A percentile compares a stretch with the other conserved stretches of the same genome.
These are phyloP conservation scores for Heteromyza rotundicornis DNA, from an alignment of 2,888 invertebrate genomes.

Conservation along the genomic window DNA sequence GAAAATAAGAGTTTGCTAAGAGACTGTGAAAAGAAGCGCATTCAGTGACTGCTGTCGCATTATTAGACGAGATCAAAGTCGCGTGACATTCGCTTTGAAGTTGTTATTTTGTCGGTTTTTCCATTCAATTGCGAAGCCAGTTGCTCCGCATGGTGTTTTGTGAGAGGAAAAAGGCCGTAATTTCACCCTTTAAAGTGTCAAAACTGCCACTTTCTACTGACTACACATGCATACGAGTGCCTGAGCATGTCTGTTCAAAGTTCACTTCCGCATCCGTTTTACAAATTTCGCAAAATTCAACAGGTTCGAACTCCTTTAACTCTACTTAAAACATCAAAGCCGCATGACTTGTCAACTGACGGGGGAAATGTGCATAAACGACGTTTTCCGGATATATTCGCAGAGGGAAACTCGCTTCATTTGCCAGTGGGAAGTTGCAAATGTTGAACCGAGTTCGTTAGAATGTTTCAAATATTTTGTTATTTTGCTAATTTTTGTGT, in stretches of 20 bases:
- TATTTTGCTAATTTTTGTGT: not conserved
- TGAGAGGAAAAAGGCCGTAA: not conserved
- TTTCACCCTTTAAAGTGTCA: constrained; percentile 12
- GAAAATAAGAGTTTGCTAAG: no score
- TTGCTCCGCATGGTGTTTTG: no score
- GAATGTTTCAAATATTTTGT: constrained; percentile 1
- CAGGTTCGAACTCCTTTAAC: constrained; percentile 8
- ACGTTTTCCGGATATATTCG: not conserved
- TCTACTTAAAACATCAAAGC: constrained; percentile 14
- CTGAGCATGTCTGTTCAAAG: constrained; percentile 12
- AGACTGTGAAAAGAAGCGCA: no score
- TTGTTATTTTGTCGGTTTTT: constrained; percentile 1
- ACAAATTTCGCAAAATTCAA: constrained; percentile 20
- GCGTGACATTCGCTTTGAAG: constrained; percentile 9
- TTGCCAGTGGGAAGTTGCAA: no score
- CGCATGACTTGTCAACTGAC: constrained; percentile 9
- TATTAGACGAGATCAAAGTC: constrained; percentile 7
- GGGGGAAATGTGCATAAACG: not conserved
- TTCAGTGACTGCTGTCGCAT: no score
- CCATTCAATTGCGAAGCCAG: not conserved
- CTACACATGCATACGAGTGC: not conserved
- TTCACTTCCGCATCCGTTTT: constrained; percentile 27
- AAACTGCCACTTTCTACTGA: not conserved
- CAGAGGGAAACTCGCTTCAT: no score
- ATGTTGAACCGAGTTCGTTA: not conserved